These are phyloP conservation scores for Empidonax alnorum DNA, from an alignment of 2,113 vertebrate genomes.

Conservation along the genomic window DNA sequence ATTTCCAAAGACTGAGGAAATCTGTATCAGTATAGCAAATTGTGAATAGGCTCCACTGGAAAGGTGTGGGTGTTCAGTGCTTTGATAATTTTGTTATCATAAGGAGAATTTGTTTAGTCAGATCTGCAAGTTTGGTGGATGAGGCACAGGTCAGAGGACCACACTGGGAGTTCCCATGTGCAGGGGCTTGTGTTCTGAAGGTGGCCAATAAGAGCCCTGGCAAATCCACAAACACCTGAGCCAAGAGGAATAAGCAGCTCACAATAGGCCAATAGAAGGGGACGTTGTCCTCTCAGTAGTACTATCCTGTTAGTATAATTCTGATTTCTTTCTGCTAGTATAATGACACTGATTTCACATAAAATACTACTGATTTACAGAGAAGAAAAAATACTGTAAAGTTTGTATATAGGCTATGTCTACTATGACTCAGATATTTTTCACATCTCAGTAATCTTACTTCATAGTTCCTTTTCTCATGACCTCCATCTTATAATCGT, in stretches of 20 bases:
- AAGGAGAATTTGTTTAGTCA: background rate
- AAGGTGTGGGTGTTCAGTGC: accelerated
- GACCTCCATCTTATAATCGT: slow-evolving; percentile 36
- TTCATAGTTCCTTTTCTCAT: slow-evolving; percentile 20
- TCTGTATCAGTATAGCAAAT: background rate
- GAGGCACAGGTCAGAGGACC: background rate
- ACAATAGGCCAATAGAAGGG: background rate
- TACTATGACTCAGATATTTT: slow-evolving; percentile 22
- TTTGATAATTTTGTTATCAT: background rate
- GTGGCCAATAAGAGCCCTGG: background rate
- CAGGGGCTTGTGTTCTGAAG: background rate
- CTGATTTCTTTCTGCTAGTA: background rate
- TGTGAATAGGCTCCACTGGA: background rate
- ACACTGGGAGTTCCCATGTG: accelerated
- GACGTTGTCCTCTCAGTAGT: background rate
- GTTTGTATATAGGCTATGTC: background rate
- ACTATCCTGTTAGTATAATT: background rate
- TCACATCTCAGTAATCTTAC: slow-evolving; percentile 7
- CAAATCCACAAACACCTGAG: background rate
- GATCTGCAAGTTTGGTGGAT: background rate
- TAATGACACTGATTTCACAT: background rate
- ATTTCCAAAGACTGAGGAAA: background rate
- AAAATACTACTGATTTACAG: background rate
- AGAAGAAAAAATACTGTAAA: background rate
- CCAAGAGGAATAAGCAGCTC: background rate